These are phyloP conservation scores for Trichonephila clavata DNA, from an alignment of 1,140 invertebrate species.

Conservation along the genomic window DNA sequence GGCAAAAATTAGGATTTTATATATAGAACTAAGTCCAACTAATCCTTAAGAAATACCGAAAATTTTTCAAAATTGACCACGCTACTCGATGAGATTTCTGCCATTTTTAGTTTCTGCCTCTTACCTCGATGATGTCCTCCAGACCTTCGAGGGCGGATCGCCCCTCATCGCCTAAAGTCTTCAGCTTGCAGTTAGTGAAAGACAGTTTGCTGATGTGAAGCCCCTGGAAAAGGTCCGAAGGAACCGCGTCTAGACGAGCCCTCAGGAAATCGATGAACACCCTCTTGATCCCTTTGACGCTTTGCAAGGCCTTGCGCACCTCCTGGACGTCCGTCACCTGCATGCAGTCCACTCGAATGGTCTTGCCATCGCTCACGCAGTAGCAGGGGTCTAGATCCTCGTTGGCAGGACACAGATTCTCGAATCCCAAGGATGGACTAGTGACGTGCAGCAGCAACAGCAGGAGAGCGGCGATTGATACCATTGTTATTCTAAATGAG, in stretches of 20 bases:
- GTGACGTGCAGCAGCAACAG: not conserved
- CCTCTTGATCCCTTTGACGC: conserved; percentile 31
- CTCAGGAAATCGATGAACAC: conserved; percentile 57
- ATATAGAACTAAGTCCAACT: too few species aligned
- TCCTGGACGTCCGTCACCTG: conserved; percentile 17
- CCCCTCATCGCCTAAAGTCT: conserved; percentile 49
- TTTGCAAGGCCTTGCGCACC: not conserved
- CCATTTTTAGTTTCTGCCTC: not conserved
- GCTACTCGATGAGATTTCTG: too few species aligned
- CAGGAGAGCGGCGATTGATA: not conserved
- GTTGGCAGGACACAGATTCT: conserved; percentile 41
- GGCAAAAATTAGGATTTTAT: too few species aligned
- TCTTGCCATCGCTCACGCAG: conserved; percentile 64
- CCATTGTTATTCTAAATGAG: not conserved
- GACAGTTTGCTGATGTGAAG: conserved; percentile 57
- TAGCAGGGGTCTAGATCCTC: conserved; percentile 61
- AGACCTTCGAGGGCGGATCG: conserved; percentile 62
- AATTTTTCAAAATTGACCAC: too few species aligned
- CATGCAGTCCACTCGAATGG: conserved; percentile 60
- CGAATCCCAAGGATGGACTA: not conserved
- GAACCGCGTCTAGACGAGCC: conserved; percentile 42
- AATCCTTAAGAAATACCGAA: too few species aligned
- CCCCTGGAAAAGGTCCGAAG: conserved; percentile 64
- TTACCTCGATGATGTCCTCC: conserved; percentile 66
- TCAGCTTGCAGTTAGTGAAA: conserved; percentile 68